Evolutionary conservation across 2,113 vertebrate genomes (phyloP).

Genomic region (Mormyrus lacerda): DNA sequence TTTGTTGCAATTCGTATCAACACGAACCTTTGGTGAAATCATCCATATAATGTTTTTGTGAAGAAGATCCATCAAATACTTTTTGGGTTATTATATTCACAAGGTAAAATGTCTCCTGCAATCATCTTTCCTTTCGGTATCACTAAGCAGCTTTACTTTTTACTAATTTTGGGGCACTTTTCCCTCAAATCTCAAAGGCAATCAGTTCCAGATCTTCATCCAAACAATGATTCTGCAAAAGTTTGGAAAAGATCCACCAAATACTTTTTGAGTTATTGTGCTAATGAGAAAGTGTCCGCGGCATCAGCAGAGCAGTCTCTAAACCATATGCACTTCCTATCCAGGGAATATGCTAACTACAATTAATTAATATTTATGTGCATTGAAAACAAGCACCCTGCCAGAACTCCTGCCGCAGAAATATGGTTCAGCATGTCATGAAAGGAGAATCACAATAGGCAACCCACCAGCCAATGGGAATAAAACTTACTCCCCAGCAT

Average conservation of each 20-base stretch:
- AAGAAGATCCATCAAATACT: background rate
- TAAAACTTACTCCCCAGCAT: background rate
- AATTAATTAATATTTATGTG: background rate
- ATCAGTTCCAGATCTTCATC: background rate
- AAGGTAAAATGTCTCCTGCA: background rate
- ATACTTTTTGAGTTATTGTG: background rate
- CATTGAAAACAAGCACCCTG: background rate
- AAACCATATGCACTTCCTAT: background rate
- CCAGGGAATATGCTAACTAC: background rate
- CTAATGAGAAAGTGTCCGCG: background rate
- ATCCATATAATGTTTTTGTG: background rate
- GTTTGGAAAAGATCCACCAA: background rate
- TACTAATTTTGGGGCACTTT: background rate
- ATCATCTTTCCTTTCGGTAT: background rate
- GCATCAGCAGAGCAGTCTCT: background rate
- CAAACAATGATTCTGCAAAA: background rate
- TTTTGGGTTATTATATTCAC: background rate
- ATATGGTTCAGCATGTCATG: background rate
- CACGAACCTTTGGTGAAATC: background rate
- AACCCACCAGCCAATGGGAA: background rate
- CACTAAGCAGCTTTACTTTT: background rate
- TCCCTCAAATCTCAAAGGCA: background rate
- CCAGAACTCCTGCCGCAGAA: background rate
- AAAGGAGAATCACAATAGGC: background rate
- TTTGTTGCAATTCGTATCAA: background rate